Conservation (phyloP, 2,888 invertebrate species). For the Carabus problematicus region DNA sequence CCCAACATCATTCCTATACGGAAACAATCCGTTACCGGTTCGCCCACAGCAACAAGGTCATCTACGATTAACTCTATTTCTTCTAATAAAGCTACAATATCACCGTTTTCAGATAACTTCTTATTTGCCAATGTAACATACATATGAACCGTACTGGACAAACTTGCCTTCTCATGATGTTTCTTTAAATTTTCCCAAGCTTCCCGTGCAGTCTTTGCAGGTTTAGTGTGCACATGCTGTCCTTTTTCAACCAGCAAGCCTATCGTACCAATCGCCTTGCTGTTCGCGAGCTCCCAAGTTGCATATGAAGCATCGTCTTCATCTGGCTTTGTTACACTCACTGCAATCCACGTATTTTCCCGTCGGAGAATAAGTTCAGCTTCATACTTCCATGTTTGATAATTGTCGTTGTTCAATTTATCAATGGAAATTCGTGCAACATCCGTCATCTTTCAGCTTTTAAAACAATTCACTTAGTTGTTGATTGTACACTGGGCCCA, state of each 20-base stretch:
- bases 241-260: background rate
- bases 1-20: constrained; percentile 3
- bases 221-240: background rate
- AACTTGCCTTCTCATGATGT: constrained; percentile 8
- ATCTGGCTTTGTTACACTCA: background rate
- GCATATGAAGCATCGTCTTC: background rate
- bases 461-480: no score
- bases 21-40: constrained; percentile 3
- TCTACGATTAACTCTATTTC: background rate
- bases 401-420: constrained; percentile 10
- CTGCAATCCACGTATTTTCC: background rate
- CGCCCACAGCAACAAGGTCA: background rate
- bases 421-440: background rate
- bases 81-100: constrained; percentile 3
- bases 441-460: constrained; percentile 1
- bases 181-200: background rate
- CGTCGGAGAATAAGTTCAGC: constrained; percentile 4
- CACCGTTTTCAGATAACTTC: constrained; percentile 5
- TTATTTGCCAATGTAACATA: background rate
- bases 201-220: background rate
- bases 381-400: constrained; percentile 4
- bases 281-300: background rate
- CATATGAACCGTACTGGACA: constrained; percentile 7
- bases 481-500: no score
- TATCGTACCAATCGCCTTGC: constrained; percentile 8